A percentile compares a stretch with the other conserved stretches of the same genome.
phyloP scores from a whole-genome alignment of 2,888 invertebrate species.

The Sipunculus nudus region DNA sequence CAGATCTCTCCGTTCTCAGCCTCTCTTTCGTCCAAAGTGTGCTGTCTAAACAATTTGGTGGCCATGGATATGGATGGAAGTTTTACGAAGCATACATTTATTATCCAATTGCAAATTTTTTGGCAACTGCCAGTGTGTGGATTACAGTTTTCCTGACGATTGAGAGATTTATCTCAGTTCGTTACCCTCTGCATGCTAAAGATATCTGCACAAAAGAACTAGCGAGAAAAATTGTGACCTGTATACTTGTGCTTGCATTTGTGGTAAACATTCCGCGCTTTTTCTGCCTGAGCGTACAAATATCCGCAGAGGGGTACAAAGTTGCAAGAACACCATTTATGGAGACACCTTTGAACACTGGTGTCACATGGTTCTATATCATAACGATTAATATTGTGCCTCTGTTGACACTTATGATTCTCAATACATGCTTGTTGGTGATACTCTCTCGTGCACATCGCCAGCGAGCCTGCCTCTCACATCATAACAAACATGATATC shows the following conservation, averaged over 20 bases:
- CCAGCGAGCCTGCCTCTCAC: slow-evolving; percentile 43
- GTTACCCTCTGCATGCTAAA: slow-evolving; percentile 56
- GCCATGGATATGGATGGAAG: slow-evolving; percentile 44
- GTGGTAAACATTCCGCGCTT: slow-evolving; percentile 56
- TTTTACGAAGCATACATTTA: slow-evolving; percentile 52
- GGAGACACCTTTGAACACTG: too few species aligned
- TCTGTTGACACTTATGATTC: slow-evolving; percentile 43
- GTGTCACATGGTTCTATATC: slow-evolving; percentile 52
- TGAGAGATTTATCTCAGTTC: slow-evolving; percentile 56
- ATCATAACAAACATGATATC: slow-evolving; percentile 46
- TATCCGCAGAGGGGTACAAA: too few species aligned
- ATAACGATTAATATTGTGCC: slow-evolving; percentile 51
- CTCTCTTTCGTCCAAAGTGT: slow-evolving; percentile 46
- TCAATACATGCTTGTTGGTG: slow-evolving; percentile 52
- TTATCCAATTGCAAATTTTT: slow-evolving; percentile 54
- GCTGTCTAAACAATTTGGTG: slow-evolving; percentile 19
- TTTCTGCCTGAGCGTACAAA: slow-evolving; percentile 45
- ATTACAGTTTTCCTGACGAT: slow-evolving; percentile 57
- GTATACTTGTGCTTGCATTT: slow-evolving; percentile 43
- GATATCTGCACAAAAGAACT: slow-evolving; percentile 52
- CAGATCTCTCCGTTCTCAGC: slow-evolving; percentile 52
- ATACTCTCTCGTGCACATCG: slow-evolving; percentile 48
- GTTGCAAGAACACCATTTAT: too few species aligned
- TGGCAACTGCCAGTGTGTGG: slow-evolving; percentile 55
- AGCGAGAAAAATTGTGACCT: slow-evolving; percentile 49